These are phyloP conservation scores for Myotis pilosus DNA, from an alignment of 2,797 vertebrate species.

Conservation along the genomic window DNA sequence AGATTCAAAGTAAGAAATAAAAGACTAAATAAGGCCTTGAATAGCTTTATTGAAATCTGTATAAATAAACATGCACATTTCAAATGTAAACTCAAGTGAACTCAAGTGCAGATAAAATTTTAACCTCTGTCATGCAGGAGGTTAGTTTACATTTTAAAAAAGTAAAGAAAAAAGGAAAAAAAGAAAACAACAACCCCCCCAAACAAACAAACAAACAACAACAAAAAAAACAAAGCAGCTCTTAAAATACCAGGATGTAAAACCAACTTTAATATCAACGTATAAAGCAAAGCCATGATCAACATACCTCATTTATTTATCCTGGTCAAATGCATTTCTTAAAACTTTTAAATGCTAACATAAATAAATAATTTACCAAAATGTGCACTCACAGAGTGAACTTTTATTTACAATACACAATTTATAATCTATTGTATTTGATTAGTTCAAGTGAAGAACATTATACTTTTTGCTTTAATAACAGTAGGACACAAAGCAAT, in stretches of 20 bases:
- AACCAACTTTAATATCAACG: slow-evolving; percentile 89
- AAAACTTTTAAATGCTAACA: slow-evolving; percentile 93
- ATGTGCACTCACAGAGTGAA: slow-evolving; percentile 99
- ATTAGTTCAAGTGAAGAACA: slow-evolving; percentile 91
- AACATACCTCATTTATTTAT: slow-evolving; percentile 86
- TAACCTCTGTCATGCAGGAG: slow-evolving; percentile 97
- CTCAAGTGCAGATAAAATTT: slow-evolving; percentile 98
- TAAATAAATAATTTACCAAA: slow-evolving; percentile 99
- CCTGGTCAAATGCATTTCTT: slow-evolving; percentile 93
- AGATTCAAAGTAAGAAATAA: slow-evolving; percentile 79
- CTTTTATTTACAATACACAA: slow-evolving; percentile 99
- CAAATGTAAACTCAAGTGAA: slow-evolving; percentile 99
- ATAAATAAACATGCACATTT: slow-evolving; percentile 99
- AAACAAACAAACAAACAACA: slow-evolving; percentile 78
- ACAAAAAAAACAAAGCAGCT: slow-evolving; percentile 88
- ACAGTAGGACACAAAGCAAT: slow-evolving; percentile 84
- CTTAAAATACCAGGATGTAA: slow-evolving; percentile 93
- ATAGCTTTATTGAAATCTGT: slow-evolving; percentile 99
- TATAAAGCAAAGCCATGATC: slow-evolving; percentile 88
- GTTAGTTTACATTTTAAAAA: slow-evolving; percentile 90
- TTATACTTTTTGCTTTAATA: slow-evolving; percentile 86
- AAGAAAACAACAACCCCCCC: slow-evolving; percentile 68
- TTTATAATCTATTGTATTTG: slow-evolving; percentile 95
- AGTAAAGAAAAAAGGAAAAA: slow-evolving; percentile 68
- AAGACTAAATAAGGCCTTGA: slow-evolving; percentile 91